Evolutionary conservation across 1,140 invertebrate genomes (phyloP).

Genomic region (Littorina saxatilis): DNA sequence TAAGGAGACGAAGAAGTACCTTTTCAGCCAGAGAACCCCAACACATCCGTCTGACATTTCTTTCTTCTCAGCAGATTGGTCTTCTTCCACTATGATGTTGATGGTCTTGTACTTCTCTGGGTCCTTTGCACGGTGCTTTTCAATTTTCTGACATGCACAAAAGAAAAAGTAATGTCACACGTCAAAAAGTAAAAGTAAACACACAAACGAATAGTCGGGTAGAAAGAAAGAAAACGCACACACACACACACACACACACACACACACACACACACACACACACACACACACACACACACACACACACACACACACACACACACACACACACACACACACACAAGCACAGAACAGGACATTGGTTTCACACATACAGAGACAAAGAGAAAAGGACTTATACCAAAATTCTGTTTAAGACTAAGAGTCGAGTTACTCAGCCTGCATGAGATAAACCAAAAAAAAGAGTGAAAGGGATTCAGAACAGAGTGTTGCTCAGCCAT

Average conservation of each 20-base stretch:
- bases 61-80: constrained; percentile 1
- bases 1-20: neutral
- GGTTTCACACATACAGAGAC: neutral
- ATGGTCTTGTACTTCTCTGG: constrained; percentile 10
- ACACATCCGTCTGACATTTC: constrained; percentile 13
- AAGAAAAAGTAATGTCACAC: neutral
- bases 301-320: constrained; percentile 16
- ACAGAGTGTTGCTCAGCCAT: too few species aligned
- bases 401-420: neutral
- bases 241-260: neutral
- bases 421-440: too few species aligned
- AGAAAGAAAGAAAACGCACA: neutral
- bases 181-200: neutral
- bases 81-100: neutral
- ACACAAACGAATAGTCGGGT: neutral
- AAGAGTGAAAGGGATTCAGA: too few species aligned
- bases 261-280: neutral
- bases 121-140: constrained; percentile 1
- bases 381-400: neutral
- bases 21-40: constrained; percentile 17
- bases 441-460: too few species aligned
- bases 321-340: too few species aligned
- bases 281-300: constrained; percentile 5
- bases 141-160: constrained; percentile 4
- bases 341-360: neutral